A percentile compares a stretch with the other conserved stretches of the same genome.
phyloP scores from a whole-genome alignment of 2,113 vertebrate genomes.

The Brachypteracias leptosomus region DNA sequence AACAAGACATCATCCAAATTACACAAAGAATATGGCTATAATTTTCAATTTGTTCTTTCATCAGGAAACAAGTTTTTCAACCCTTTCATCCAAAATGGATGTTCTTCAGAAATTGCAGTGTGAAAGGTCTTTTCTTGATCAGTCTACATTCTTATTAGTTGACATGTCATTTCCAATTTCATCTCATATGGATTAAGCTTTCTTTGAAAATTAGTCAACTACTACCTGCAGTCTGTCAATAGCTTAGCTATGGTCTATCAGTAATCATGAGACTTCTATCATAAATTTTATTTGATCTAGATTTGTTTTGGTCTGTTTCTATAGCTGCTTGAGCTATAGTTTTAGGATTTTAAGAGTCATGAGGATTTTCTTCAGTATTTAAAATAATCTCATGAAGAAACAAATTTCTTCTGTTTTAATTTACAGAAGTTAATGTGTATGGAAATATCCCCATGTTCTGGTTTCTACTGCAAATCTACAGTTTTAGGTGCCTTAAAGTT shows the following conservation, averaged over 20 bases:
- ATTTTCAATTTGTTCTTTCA: not conserved
- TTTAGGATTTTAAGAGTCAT: not conserved
- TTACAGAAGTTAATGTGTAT: not conserved
- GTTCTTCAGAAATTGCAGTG: not conserved
- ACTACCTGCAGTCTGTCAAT: not conserved
- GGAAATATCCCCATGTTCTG: not conserved
- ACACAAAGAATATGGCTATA: not conserved
- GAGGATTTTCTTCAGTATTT: not conserved
- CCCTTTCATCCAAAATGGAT: not conserved
- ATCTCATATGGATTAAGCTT: not conserved
- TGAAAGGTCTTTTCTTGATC: not conserved
- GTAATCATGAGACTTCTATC: not conserved
- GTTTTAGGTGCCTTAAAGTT: not conserved
- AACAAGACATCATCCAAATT: not conserved
- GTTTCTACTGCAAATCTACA: not conserved
- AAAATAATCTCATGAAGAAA: not conserved
- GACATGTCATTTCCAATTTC: not conserved
- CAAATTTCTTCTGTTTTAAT: not conserved
- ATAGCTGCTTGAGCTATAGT: not conserved
- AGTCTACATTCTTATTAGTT: not conserved
- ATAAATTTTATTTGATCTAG: not conserved
- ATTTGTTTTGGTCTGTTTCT: not conserved
- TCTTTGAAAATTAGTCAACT: not conserved
- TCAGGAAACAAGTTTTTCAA: not conserved
- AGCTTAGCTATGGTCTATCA: not conserved